Evolutionary conservation across 2,113 vertebrate species (phyloP), one percentile per base, ranked within the genome.

Genomic region (Rostratula benghalensis): DNA sequence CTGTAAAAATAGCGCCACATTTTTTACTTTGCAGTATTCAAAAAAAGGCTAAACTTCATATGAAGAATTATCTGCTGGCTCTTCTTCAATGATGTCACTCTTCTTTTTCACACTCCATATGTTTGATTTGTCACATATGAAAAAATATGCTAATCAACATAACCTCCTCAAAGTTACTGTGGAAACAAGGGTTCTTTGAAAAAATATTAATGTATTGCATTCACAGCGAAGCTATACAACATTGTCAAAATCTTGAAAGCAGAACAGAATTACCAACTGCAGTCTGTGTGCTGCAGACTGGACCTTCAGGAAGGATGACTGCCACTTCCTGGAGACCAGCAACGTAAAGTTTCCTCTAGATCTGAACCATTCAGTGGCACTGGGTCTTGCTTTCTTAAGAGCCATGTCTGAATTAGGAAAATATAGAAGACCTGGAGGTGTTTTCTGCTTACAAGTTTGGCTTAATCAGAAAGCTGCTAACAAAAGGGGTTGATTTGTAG

Each of bases 51-150:
- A 56, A 59, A 75, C 31, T 76, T 82, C 13, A 0, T 51, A 75
- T 45, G 30, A 90, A 53, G 64, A 39, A 7, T 74, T 90, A 46
- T 79, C 41, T 87, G 37, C 41, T 87, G 84, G 57, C 53, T 95
- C 53, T 93, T 89, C 70, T 87, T 86, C 69, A 92, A 50, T 87
- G 65, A 87, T 89, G 91, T 93, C 33, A 45, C 39, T 84, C 74
- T 48, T 83, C 56, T 59, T 94, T 96, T 93, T 96, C 92, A 61
- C 92, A 65, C 53, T 96, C 89, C 95, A 87, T 96, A 79, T 94
- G 92, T 37, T 73, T 83, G 86, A 65, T 92, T 87, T 95, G 53
- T 89, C 92, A 87, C 65, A 31, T 65, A 65, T 41, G 19, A 46
- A 89, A 90, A 77, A 84, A 87, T 64, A 88, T 35, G 56, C 79